These are phyloP conservation scores for Hipparchia sbordonii DNA, from an alignment of 2,888 invertebrate genomes.

Conservation along the genomic window DNA sequence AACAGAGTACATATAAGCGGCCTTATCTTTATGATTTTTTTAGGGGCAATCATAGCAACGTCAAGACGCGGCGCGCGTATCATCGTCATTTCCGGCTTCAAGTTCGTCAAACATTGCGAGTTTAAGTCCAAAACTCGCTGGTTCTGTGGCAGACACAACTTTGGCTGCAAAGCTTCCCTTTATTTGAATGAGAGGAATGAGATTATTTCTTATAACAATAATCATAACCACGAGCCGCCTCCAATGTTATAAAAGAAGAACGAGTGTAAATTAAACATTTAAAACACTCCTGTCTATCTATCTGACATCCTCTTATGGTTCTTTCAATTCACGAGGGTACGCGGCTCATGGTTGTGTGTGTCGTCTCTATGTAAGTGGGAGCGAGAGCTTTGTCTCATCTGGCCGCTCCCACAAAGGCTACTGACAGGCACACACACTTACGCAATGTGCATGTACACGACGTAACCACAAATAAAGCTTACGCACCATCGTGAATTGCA, in stretches of 20 bases:
- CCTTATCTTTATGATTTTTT: background rate
- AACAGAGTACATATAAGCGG: background rate
- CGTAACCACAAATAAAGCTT: no score
- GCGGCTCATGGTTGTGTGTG: no score
- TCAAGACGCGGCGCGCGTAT: conserved; percentile 41
- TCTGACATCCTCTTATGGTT: no score
- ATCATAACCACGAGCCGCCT: conserved; percentile 25
- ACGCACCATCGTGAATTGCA: no score
- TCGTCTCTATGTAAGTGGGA: no score
- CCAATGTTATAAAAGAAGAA: background rate
- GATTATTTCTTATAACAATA: conserved; percentile 5
- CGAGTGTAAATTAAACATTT: no score
- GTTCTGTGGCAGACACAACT: conserved; percentile 40
- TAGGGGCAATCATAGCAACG: conserved; percentile 35
- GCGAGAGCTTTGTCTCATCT: no score
- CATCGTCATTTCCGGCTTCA: conserved; percentile 36
- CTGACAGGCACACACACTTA: no score
- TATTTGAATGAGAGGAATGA: conserved; percentile 30
- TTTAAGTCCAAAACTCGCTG: conserved; percentile 37
- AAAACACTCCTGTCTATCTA: no score
- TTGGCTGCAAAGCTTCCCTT: conserved; percentile 40
- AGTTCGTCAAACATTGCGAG: conserved; percentile 37
- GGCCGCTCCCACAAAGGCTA: no score
- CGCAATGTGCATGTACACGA: no score
- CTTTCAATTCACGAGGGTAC: no score